Evolutionary conservation across 2,888 invertebrate species (phyloP).

Genomic region (Amiota minor): DNA sequence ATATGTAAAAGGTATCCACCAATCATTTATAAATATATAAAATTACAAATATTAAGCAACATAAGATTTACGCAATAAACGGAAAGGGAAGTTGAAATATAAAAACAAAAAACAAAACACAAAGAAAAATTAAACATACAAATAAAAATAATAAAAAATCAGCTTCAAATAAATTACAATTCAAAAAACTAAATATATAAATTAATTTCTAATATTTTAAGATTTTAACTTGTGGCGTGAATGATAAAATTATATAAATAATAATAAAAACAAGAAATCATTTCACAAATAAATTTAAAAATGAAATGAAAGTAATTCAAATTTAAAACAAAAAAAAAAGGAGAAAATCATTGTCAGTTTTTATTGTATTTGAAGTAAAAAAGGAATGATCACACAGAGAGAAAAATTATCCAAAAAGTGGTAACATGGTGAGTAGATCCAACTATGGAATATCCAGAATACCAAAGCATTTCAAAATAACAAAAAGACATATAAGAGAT

Average conservation of each 20-base stretch:
- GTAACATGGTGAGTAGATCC: too few relatives aligned
- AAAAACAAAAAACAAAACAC: not conserved
- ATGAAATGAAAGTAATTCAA: not conserved
- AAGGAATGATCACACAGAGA: too few relatives aligned
- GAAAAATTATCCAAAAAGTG: too few relatives aligned
- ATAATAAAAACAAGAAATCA: not conserved
- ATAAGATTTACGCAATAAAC: not conserved
- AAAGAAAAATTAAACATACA: too few relatives aligned
- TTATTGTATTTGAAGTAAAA: too few relatives aligned
- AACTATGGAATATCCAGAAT: too few relatives aligned
- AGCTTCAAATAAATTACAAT: constrained; percentile 9
- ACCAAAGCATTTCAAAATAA: too few relatives aligned
- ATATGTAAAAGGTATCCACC: not conserved
- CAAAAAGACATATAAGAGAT: too few relatives aligned
- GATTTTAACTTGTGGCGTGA: constrained; percentile 22
- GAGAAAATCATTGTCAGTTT: not conserved
- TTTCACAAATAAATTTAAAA: not conserved
- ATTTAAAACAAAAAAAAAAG: not conserved
- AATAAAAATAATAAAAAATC: constrained; percentile 24
- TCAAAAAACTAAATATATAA: constrained; percentile 19
- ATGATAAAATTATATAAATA: constrained; percentile 15
- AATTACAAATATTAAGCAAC: not conserved
- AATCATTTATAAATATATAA: not conserved
- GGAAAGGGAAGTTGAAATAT: not conserved
- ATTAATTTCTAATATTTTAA: constrained; percentile 35